Conservation (phyloP, 2,888 invertebrate species). For the Phasia obesa region DNA sequence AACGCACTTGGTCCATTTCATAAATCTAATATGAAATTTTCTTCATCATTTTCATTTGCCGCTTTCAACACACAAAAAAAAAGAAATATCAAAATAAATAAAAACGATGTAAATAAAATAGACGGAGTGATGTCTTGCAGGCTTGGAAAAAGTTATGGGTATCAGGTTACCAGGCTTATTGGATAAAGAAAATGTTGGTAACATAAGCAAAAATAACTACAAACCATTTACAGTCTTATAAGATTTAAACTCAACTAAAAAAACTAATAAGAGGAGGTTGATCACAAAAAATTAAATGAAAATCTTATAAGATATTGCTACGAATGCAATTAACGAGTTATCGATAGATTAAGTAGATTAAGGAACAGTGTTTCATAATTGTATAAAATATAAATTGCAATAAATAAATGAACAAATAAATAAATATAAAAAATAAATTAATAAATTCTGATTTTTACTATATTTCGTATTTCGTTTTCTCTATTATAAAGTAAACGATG, state of each 20-base stretch:
- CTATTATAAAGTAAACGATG: no score
- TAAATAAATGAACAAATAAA: no score
- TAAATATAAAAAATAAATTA: no score
- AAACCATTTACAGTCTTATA: slow-evolving; percentile 46
- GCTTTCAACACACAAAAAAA: slow-evolving; percentile 2
- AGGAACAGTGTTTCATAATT: slow-evolving; percentile 32
- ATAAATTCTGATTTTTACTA: no score
- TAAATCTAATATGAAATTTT: slow-evolving; percentile 63
- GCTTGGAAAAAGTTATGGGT: slow-evolving; percentile 65
- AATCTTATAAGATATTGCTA: slow-evolving; percentile 24
- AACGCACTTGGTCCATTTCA: slow-evolving; percentile 66
- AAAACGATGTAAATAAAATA: slow-evolving; percentile 37
- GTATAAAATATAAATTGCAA: no score
- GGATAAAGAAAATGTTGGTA: slow-evolving; percentile 49
- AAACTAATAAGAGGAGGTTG: slow-evolving; percentile 54
- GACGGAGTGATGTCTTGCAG: slow-evolving; percentile 62
- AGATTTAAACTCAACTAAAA: slow-evolving; percentile 24
- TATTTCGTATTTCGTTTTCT: no score
- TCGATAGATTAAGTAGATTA: slow-evolving; percentile 21
- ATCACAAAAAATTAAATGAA: slow-evolving; percentile 5
- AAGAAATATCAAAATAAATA: slow-evolving; percentile 18
- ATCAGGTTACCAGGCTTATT: slow-evolving; percentile 66
- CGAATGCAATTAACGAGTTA: slow-evolving; percentile 53
- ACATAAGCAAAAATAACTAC: background rate
- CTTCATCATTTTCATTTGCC: slow-evolving; percentile 42